Evolutionary conservation across 2,797 vertebrate species (phyloP).

Genomic region (Arctocebus calabarensis): DNA sequence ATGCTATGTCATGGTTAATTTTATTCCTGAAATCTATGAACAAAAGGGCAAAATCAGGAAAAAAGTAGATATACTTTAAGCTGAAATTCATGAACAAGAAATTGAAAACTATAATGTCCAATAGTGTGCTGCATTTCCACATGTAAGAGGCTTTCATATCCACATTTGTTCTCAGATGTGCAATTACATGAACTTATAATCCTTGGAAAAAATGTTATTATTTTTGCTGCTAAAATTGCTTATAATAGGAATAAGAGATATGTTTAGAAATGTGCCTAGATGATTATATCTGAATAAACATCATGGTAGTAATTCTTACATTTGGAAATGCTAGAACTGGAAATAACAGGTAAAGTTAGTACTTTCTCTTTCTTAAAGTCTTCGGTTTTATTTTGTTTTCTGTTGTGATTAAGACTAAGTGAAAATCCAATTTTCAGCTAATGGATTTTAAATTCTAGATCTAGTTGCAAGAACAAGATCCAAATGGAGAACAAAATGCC

Average conservation of each 20-base stretch:
- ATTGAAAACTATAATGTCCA: slow-evolving; percentile 62
- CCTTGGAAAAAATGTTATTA: slow-evolving; percentile 74
- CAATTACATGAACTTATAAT: slow-evolving; percentile 73
- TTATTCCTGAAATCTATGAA: slow-evolving; percentile 70
- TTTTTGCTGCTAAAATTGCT: slow-evolving; percentile 69
- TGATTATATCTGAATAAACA: slow-evolving; percentile 67
- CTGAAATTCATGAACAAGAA: slow-evolving; percentile 68
- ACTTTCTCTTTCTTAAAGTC: slow-evolving; percentile 39
- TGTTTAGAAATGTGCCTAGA: slow-evolving; percentile 62
- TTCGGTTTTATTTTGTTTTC: slow-evolving; percentile 31
- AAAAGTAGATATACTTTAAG: slow-evolving; percentile 21
- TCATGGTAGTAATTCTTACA: slow-evolving; percentile 65
- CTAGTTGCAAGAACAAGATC: background rate
- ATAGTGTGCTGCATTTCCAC: slow-evolving; percentile 54
- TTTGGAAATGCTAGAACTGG: slow-evolving; percentile 42
- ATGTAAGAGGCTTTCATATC: slow-evolving; percentile 61
- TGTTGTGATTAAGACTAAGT: slow-evolving; percentile 33
- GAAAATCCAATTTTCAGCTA: slow-evolving; percentile 10
- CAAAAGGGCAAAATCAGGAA: slow-evolving; percentile 22
- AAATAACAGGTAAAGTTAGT: slow-evolving; percentile 53
- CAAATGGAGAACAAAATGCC: background rate
- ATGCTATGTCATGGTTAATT: slow-evolving; percentile 61
- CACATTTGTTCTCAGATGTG: slow-evolving; percentile 60
- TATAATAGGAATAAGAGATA: slow-evolving; percentile 67
- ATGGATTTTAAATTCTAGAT: background rate